Conservation (phyloP, 1,140 invertebrate species). For the Drosophila burlai region DNA sequence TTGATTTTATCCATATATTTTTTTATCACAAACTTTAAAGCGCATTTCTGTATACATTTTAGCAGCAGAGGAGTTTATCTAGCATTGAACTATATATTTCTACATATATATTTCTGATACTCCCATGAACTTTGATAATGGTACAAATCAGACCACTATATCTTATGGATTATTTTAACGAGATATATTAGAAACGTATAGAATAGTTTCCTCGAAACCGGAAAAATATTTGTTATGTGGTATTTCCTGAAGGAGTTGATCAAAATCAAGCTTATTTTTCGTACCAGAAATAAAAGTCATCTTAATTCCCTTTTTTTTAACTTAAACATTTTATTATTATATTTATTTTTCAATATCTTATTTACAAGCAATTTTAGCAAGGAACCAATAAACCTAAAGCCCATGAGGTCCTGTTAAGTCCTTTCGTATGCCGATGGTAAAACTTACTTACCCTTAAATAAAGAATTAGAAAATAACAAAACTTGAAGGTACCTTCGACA, state of each 20-base stretch:
- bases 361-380: background rate
- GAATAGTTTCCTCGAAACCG: background rate
- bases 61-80: background rate
- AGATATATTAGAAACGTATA: background rate
- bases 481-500: too few relatives aligned
- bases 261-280: background rate
- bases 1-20: background rate
- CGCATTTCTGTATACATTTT: background rate
- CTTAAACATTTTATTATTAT: background rate
- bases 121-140: too few relatives aligned
- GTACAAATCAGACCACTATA: too few relatives aligned
- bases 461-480: too few relatives aligned
- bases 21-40: background rate
- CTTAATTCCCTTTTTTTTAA: background rate
- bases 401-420: too few relatives aligned
- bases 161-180: background rate
- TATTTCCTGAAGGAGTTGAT: background rate
- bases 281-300: too few relatives aligned
- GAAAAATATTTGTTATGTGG: too few relatives aligned
- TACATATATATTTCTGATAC: too few relatives aligned
- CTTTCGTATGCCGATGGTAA: too few relatives aligned
- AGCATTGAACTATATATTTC: background rate
- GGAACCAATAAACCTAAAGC: too few relatives aligned
- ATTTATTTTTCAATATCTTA: background rate
- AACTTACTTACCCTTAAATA: too few relatives aligned